These are phyloP conservation scores for Cephus runcator DNA, from an alignment of 2,888 invertebrate genomes.

Conservation along the genomic window DNA sequence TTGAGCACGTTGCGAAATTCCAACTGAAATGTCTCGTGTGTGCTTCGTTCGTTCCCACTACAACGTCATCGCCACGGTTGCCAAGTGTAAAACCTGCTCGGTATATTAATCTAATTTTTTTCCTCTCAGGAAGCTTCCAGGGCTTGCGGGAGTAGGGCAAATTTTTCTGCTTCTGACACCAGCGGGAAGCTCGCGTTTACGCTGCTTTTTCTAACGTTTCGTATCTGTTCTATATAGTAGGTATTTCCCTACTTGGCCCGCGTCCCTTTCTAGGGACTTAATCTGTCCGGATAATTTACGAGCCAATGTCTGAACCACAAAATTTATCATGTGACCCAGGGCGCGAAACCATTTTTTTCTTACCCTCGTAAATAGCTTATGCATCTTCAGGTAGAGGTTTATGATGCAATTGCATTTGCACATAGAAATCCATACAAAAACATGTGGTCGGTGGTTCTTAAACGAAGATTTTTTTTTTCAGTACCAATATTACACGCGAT, in stretches of 20 bases:
- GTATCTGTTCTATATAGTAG: neutral
- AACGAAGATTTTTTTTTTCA: neutral
- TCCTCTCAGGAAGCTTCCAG: neutral
- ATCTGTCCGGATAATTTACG: neutral
- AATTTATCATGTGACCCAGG: neutral
- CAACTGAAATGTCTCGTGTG: neutral
- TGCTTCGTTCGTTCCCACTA: neutral
- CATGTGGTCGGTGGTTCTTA: neutral
- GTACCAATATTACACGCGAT: no score
- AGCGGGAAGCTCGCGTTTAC: neutral
- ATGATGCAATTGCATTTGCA: neutral
- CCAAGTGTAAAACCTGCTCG: neutral
- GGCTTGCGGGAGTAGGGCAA: neutral
- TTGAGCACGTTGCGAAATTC: neutral
- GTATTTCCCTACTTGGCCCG: neutral
- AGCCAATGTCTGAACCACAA: neutral
- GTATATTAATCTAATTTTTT: neutral
- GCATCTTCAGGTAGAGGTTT: no score
- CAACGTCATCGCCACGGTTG: neutral
- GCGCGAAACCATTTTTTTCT: neutral
- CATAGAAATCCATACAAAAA: neutral
- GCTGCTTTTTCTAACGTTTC: neutral
- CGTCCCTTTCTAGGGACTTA: neutral
- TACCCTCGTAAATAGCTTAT: neutral
- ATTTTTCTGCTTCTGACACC: neutral